Evolutionary conservation across 2,888 invertebrate species (phyloP), one percentile per base, ranked within the genome.

Genomic region (Polymixis lichenea): DNA sequence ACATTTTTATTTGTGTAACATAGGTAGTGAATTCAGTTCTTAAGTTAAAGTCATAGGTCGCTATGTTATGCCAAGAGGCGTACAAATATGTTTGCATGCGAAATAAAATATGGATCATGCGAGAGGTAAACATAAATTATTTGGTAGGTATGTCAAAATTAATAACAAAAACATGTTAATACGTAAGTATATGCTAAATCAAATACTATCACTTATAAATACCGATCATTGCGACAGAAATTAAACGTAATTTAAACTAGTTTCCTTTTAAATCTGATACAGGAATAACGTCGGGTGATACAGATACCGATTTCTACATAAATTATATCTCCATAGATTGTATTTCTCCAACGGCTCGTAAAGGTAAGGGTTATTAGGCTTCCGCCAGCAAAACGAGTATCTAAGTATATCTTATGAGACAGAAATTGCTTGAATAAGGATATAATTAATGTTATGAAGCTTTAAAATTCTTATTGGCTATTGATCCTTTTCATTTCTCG

Each of bases 331-430:
- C 58, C 61, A 53, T 66, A 25, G 81, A 75, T 76, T 84, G 58
- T 84, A 82, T 84, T 72, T 72, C 85, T 80, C 58, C 72, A 69
- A 72, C 62, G 17, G 56, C 61, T 72, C 85, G 65, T 82, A 84
- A 82, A 84, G 68, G 85, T 72, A 76, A 69, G 71, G 72, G 82
- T 80, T 82, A 82, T 80, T 80, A 82, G 72, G 60, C 81, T 76
- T 61, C 82, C 56, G 61, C 62, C 65, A 67, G 61, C 67, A 68
- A 80, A 76, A 82, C 76, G 81, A 58, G 72, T 76, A 62, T 64
- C 80, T 64, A 74, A 84, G 75, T 80, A 66, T 70, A 71, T 79
- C 53, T 80, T 82, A 80, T 65, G 85, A 69, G 69, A 72, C 76
- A 70, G 76, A 61, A 72, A 82, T 80, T 80, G 53, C 81, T 62